A percentile compares a stretch with the other conserved stretches of the same genome.
phyloP scores from a whole-genome alignment of 2,888 invertebrate genomes.

The Drosophila leonis region DNA sequence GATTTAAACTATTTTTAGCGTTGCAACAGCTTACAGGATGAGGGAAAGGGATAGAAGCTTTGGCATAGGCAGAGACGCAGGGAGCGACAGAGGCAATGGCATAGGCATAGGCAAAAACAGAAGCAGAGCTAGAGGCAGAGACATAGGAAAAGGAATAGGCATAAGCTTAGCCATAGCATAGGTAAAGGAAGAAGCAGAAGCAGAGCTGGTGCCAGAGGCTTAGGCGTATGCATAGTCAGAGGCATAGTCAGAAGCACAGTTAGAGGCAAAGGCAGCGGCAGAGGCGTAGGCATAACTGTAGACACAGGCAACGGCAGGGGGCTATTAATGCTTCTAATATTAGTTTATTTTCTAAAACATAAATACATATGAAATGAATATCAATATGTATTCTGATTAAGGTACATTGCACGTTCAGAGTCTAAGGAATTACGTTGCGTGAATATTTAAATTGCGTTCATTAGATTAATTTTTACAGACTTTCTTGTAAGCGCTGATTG shows the following conservation, averaged over 20 bases:
- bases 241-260: neutral
- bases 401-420: neutral
- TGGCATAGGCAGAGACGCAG: neutral
- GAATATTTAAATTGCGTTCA: conserved; percentile 18
- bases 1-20: conserved; percentile 45
- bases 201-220: neutral
- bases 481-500: conserved; percentile 32
- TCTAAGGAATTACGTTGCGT: conserved; percentile 1
- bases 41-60: neutral
- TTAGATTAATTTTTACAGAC: conserved; percentile 33
- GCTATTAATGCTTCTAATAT: neutral
- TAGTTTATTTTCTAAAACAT: neutral
- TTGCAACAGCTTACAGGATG: conserved; percentile 5
- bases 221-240: neutral
- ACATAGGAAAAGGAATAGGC: neutral
- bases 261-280: neutral
- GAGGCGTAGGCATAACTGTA: neutral
- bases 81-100: neutral
- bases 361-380: neutral
- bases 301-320: neutral
- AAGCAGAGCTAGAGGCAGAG: neutral
- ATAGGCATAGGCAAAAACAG: neutral
- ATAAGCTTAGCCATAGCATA: neutral
- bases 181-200: neutral
- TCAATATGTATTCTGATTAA: neutral